Evolutionary conservation across 2,797 vertebrate species (phyloP), one percentile per base, ranked within the genome.

Genomic region (Podargus strigoides): DNA sequence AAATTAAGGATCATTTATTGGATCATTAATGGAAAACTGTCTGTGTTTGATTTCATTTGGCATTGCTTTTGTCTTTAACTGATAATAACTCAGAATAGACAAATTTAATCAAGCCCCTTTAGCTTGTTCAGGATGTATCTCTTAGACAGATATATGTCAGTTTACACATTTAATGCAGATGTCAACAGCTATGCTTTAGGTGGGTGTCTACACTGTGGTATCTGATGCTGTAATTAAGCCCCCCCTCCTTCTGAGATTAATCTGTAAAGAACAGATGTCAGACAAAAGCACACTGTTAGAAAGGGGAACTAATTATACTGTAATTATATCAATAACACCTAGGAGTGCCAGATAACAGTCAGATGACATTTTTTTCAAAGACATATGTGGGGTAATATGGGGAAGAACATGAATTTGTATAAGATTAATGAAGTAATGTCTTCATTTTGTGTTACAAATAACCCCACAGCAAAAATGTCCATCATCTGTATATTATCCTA

Each of bases 61-160:
- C 27, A 17, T 27, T 47, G 14, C 5, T 74, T 93, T 85, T 85
- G 12, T 28, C 41, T 79, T 70, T 85, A 60, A 56, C 24, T 66
- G 17, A 26, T 18, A 49, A 47, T 75, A 84, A 85, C 41, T 75
- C 93, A 80, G 84, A 44, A 91, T 73, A 82, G 79, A 85, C 16
- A 87, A 73, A 87, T 95, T 94, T 93, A 94, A 91, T 94, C 72
- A 93, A 93, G 46, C 15, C 74, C 13, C 49, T 87, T 75, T 68
- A 52, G 15, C 42, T 74, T 87, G 55, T 23, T 80, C 41, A 53
- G 27, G 12, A 37, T 52, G 14, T 26, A 7, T 72, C 12, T 72
- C 6, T 3, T 37, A n/a, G 8, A n/a, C n/a, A n/a, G n/a, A 34
- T 24, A 26, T 23, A 28, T 28, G 46, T 26, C 0, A 1, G 13